These are phyloP conservation scores for Rhyacophila evoluta DNA, from an alignment of 2,888 invertebrate species.

Conservation along the genomic window DNA sequence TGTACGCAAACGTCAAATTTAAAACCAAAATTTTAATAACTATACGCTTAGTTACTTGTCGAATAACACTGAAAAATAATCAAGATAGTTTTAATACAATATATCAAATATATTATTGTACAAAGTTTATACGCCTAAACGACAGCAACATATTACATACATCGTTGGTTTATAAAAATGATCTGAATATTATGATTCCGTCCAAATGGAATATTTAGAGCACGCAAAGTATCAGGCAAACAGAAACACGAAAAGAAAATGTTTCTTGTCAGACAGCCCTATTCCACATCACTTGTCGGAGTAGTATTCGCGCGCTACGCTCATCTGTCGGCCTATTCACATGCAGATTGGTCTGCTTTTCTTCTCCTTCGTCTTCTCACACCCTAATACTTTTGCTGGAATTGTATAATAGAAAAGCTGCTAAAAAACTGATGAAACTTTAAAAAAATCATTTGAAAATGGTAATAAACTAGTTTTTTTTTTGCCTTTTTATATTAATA, in stretches of 20 bases:
- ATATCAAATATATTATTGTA: too few species aligned
- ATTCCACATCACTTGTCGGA: slow-evolving; percentile 5
- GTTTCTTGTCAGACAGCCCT: slow-evolving; percentile 8
- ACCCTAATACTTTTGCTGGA: not conserved
- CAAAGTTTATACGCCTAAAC: too few species aligned
- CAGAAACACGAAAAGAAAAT: not conserved
- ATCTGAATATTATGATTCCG: too few species aligned
- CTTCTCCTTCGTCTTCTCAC: not conserved
- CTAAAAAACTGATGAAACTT: not conserved
- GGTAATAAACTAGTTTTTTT: too few species aligned
- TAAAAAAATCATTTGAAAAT: not conserved
- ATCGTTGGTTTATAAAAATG: too few species aligned
- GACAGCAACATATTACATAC: too few species aligned
- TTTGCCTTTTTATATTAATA: too few species aligned
- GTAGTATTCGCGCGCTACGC: slow-evolving; percentile 8
- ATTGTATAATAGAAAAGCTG: not conserved
- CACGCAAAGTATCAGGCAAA: not conserved
- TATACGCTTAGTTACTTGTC: too few species aligned
- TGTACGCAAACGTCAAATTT: too few species aligned
- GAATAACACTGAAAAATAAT: too few species aligned
- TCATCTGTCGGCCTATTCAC: slow-evolving; percentile 23
- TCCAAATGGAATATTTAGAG: not conserved
- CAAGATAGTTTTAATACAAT: too few species aligned
- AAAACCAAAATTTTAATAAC: too few species aligned
- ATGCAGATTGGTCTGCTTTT: slow-evolving; percentile 15